A percentile compares a stretch with the other conserved stretches of the same genome.
These are phyloP conservation scores for Ichneumon xanthorius DNA, from an alignment of 2,888 invertebrate genomes.

Conservation along the genomic window DNA sequence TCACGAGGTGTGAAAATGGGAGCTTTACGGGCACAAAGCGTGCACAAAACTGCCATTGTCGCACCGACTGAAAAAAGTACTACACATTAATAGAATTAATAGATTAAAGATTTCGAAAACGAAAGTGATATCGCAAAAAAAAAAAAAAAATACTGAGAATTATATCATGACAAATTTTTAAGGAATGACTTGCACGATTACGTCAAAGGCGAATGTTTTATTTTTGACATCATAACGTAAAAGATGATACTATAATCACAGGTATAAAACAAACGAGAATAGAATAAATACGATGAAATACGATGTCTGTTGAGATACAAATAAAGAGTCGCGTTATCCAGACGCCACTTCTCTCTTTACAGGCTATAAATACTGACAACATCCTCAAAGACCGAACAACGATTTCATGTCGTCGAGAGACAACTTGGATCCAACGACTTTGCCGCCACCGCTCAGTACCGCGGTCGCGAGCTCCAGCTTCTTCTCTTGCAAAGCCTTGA, in stretches of 20 bases:
- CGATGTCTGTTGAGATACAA: conserved; percentile 5
- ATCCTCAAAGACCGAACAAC: conserved; percentile 85
- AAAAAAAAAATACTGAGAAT: too few relatives aligned
- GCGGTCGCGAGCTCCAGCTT: conserved; percentile 92
- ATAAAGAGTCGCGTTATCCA: not conserved
- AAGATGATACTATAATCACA: not conserved
- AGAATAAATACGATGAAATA: not conserved
- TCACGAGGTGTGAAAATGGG: too few relatives aligned
- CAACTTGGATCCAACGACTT: conserved; percentile 89
- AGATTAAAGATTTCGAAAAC: too few relatives aligned
- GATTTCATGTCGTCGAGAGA: conserved; percentile 92
- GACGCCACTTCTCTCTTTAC: not conserved
- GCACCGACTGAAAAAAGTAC: too few relatives aligned
- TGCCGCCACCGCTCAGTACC: conserved; percentile 90
- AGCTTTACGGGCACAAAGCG: too few relatives aligned
- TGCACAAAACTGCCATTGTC: too few relatives aligned
- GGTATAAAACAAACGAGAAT: not conserved
- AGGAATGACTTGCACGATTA: not conserved
- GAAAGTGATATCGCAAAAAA: too few relatives aligned
- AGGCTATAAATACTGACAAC: not conserved
- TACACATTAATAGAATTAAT: too few relatives aligned
- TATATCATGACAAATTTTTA: not conserved
- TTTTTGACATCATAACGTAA: not conserved
- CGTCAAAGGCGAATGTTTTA: not conserved
- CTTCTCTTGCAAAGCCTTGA: conserved; percentile 91